Evolutionary conservation across 2,888 invertebrate species (phyloP), one percentile per base, ranked within the genome.

Genomic region (Elegia similella): DNA sequence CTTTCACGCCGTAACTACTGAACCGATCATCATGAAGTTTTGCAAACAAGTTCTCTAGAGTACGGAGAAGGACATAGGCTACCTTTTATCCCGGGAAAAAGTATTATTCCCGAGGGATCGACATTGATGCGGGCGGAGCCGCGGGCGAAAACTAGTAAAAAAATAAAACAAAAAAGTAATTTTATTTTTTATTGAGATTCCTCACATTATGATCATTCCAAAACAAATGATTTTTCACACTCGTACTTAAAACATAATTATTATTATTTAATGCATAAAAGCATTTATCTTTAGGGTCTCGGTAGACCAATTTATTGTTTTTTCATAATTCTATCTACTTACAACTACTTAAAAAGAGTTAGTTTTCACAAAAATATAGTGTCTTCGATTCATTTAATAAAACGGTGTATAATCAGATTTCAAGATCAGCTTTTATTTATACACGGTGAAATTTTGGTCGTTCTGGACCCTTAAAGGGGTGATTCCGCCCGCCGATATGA

Each of bases 131-230:
- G n/a, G n/a, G n/a, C n/a, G n/a, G n/a, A n/a, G n/a, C n/a, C n/a
- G n/a, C n/a, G n/a, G n/a, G 23, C 8, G 2, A 34, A 1, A 10
- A 34, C 1, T 1, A 1, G 8, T 15, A n/a, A 52, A 30, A 5
- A 55, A 59, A 54, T 59, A 55, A 58, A 58, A 57, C 53, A 23
- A 46, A 52, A 30, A 15, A 12, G 23, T 29, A 2, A 15, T 50
- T 52, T 48, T 61, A 17, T 38, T 52, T 43, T 70, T 70, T 68
- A 70, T 68, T 66, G 69, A 69, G 67, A 69, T 66, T 68, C 65
- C 48, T 62, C 62, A 47, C 56, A 54, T 30, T 55, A 59, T 56
- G 59, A 55, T 50, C 62, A 55, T 60, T 60, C 60, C n/a, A 59
- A 53, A 60, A 53, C 52, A 55, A 57, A 59, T 57, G 59, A 17